Evolutionary conservation across 1,140 invertebrate genomes (phyloP).

Genomic region (Agraylea sexmaculata): DNA sequence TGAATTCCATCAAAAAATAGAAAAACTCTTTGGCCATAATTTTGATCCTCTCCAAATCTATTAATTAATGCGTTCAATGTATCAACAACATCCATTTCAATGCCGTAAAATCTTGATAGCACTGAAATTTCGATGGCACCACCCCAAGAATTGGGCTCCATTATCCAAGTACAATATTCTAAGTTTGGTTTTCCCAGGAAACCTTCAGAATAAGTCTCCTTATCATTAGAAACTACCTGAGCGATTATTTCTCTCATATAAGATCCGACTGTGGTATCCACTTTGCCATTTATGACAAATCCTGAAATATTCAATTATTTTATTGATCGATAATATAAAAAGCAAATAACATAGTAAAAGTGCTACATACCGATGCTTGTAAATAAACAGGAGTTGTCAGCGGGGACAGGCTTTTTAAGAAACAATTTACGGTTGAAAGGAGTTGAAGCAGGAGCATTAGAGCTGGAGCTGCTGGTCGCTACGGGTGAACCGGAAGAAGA

Average conservation of each 20-base stretch:
- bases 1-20: constrained; percentile 93
- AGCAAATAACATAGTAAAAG: constrained; percentile 15
- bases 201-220: constrained; percentile 70
- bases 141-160: constrained; percentile 78
- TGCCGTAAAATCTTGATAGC: constrained; percentile 73
- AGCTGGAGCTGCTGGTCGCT: no score
- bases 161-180: constrained; percentile 84
- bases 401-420: constrained; percentile 81
- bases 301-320: constrained; percentile 26
- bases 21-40: constrained; percentile 74
- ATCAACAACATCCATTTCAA: constrained; percentile 91
- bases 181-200: constrained; percentile 74
- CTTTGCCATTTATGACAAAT: constrained; percentile 58
- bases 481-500: constrained; percentile 11
- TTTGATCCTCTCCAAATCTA: constrained; percentile 86
- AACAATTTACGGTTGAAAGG: constrained; percentile 58
- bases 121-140: constrained; percentile 86
- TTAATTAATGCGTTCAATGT: constrained; percentile 82
- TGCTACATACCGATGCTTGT: constrained; percentile 62
- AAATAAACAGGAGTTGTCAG: constrained; percentile 93
- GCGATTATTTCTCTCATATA: constrained; percentile 81
- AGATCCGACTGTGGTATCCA: constrained; percentile 57
- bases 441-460: no score
- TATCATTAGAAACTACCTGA: constrained; percentile 62
- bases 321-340: constrained; percentile 20